Conservation (phyloP, 1,140 invertebrate genomes). For the Sarcophaga peregrina region DNA sequence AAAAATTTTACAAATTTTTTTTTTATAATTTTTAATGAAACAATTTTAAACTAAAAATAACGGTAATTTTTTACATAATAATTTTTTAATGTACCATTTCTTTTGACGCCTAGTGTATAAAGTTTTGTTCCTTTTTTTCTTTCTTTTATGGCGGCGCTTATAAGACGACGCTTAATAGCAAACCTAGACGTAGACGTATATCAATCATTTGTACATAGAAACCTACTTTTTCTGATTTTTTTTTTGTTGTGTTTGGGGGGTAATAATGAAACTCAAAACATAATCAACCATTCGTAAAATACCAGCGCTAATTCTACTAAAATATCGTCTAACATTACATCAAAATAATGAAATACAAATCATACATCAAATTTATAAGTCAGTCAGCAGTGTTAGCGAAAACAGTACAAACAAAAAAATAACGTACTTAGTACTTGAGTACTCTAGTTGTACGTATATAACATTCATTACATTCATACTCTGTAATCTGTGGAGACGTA, state of each 20-base stretch:
- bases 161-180: not conserved
- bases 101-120: no score
- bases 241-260: no score
- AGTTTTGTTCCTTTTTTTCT: not conserved
- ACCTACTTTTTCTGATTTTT: no score
- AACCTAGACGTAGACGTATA: not conserved
- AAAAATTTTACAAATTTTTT: no score
- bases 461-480: no score
- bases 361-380: constrained; percentile 11
- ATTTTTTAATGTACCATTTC: no score
- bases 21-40: no score
- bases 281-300: not conserved
- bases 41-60: no score
- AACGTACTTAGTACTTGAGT: no score
- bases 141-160: not conserved
- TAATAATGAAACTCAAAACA: not conserved
- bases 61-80: no score
- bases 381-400: not conserved
- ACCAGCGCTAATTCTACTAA: not conserved
- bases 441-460: not conserved
- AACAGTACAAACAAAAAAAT: not conserved
- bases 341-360: constrained; percentile 11
- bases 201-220: not conserved
- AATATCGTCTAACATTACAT: not conserved
- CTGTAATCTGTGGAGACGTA: not conserved